Conservation (phyloP, 2,113 vertebrate species). For the Phyllopteryx taeniolatus region DNA sequence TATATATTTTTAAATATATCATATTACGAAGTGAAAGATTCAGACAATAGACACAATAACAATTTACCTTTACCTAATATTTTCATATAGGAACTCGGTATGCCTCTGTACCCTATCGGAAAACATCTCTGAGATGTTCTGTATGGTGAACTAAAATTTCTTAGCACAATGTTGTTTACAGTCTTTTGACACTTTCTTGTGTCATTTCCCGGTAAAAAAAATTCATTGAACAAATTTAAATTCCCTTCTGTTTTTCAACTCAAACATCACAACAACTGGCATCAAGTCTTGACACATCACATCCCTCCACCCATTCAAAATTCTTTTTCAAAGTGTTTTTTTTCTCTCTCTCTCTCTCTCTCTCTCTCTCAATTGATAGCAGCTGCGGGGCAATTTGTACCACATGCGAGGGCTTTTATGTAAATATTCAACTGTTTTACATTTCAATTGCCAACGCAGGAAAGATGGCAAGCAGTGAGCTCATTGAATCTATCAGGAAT, state of each 20-base stretch:
- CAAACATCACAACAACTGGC: not conserved
- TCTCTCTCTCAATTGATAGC: slow-evolving; percentile 52
- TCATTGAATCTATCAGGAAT: slow-evolving; percentile 42
- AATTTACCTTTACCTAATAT: too few relatives aligned
- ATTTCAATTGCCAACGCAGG: slow-evolving; percentile 64
- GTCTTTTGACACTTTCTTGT: not conserved
- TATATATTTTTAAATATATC: too few relatives aligned
- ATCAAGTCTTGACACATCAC: slow-evolving; percentile 23
- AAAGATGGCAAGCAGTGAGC: slow-evolving; percentile 44
- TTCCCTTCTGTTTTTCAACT: not conserved
- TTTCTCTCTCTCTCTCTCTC: slow-evolving; percentile 1
- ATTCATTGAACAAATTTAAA: not conserved
- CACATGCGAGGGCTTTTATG: slow-evolving; percentile 67
- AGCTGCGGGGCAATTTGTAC: slow-evolving; percentile 63
- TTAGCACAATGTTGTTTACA: not conserved
- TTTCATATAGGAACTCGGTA: too few relatives aligned
- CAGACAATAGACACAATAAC: too few relatives aligned
- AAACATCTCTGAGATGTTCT: too few relatives aligned
- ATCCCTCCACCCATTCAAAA: slow-evolving; percentile 62
- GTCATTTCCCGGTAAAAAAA: not conserved
- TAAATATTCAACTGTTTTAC: slow-evolving; percentile 72
- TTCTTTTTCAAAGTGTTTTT: slow-evolving; percentile 65
- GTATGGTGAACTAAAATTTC: too few relatives aligned
- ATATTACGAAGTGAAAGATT: too few relatives aligned
- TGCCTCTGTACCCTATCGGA: too few relatives aligned